Evolutionary conservation across 2,888 invertebrate genomes (phyloP), one percentile per base, ranked within the genome.

Genomic region (Scaptomyza flava): DNA sequence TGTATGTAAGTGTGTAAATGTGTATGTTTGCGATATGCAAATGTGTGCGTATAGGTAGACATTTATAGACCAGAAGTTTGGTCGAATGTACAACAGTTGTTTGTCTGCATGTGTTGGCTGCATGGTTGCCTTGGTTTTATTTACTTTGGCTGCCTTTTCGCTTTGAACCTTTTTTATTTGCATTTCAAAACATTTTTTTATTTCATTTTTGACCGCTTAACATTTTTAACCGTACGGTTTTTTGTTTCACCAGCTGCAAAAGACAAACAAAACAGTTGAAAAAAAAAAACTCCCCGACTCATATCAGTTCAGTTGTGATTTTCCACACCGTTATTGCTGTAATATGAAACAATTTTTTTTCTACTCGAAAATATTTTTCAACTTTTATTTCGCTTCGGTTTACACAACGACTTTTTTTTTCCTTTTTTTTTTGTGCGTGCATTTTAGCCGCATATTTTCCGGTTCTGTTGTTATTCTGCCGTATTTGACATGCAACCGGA

Each of bases 21-120:
- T 36, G 62, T 36, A 60, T 65, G 56, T 59, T 64, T 72, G 52
- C 68, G 34, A 58, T 75, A 75, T 85, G 79, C 71, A 79, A 79
- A 72, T 84, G 72, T 78, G 34, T 72, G 66, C 72, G 78, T 67
- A 72, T 69, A 75, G 78, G 78, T 78, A 79, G 82, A 77, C 85
- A 85, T 82, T 85, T 85, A 82, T 82, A 79, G 85, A 74, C 82
- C 76, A 82, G 68, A 78, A 78, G 85, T 80, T 82, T 77, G 79
- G 64, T 69, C 68, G 79, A 68, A 73, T 68, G 50, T 69, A 69
- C 76, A 61, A 12, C 68, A 62, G 63, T 31, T 66, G 52, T 73
- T 52, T 58, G 50, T 27, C 4, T 14, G 23, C 60, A 42, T 58
- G 51, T 46, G 51, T 41, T 30, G 17, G 68, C 72, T 65, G 62